Evolutionary conservation across 2,113 vertebrate genomes (phyloP), one percentile per base, ranked within the genome.

Genomic region (Stictonetta naevosa): DNA sequence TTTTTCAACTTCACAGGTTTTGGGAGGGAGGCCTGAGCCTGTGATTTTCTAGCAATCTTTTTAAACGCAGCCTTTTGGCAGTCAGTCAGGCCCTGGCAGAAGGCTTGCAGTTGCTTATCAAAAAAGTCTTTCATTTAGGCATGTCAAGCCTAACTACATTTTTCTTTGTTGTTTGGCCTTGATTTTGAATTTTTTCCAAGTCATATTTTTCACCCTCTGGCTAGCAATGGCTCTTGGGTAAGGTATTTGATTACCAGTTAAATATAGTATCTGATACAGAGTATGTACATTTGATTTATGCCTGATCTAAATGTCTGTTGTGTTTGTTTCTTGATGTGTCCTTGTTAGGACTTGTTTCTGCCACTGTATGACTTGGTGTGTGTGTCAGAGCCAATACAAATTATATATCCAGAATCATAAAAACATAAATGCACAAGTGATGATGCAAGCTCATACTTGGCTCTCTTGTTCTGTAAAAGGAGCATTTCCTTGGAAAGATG

Each of bases 151-250:
- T 75, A 72, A 79, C 58, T 84, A 5, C 23, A 38, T 5, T 36
- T 69, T 79, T 26, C 52, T 23, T 59, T 64, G 38, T 60, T 77
- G 40, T 71, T 91, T 95, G n/a, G 25, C 25, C 17, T 74, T 31
- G n/a, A 42, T 33, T 81, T 92, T 85, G 77, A 97, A 83, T 93
- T 88, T 76, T 67, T 73, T 85, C 85, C 80, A 83, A 29, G 66
- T 67, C 78, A 55, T 68, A 53, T 14, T 33, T 78, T 91, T 46
- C 58, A 89, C 63, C n/a, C 19, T 90, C 64, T 96, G 62, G 71
- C 55, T 91, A 91, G 34, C 71, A 67, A 73, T 80, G 25, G 42
- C 38, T 93, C 55, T 93, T 22, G 20, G 56, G 46, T 88, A 88
- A 89, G 80, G 95, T 95, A 69, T 84, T 53, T 90, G 58, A 52